A percentile compares a stretch with the other conserved stretches of the same genome.
Conservation (phyloP, 2,113 vertebrate genomes). For the Scatophagus argus region DNA sequence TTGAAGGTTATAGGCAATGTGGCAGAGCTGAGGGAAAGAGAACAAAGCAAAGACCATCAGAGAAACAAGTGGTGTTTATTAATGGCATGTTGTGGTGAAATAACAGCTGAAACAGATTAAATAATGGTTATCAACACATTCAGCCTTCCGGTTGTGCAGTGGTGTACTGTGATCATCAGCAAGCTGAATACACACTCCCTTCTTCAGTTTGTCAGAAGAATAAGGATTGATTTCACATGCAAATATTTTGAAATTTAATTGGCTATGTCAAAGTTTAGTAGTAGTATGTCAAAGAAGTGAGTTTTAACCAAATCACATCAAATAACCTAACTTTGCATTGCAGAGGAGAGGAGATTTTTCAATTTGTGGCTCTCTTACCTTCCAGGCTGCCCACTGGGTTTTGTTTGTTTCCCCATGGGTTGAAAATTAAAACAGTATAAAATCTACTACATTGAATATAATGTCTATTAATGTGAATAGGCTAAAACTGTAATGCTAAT, state of each 20-base stretch:
- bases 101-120: too few relatives aligned
- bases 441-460: not conserved
- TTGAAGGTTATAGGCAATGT: slow-evolving; percentile 99
- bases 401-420: not conserved
- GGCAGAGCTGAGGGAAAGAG: slow-evolving; percentile 88
- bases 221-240: not conserved
- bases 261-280: not conserved
- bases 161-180: not conserved
- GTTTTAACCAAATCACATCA: not conserved
- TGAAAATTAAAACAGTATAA: not conserved
- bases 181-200: not conserved
- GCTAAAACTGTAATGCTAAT: too few relatives aligned
- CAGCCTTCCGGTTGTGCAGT: not conserved
- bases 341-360: not conserved
- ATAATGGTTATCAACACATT: too few relatives aligned
- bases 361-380: not conserved
- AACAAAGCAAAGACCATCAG: not conserved
- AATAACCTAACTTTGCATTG: not conserved
- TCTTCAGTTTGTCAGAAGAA: not conserved
- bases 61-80: not conserved
- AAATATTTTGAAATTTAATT: not conserved
- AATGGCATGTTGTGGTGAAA: too few relatives aligned
- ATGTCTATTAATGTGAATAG: not conserved
- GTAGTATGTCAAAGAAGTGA: too few relatives aligned
- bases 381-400: slow-evolving; percentile 5